A percentile compares a stretch with the other conserved stretches of the same genome.
Conservation (phyloP, 2,888 invertebrate species). For the Brachynemurus nebulosus region DNA sequence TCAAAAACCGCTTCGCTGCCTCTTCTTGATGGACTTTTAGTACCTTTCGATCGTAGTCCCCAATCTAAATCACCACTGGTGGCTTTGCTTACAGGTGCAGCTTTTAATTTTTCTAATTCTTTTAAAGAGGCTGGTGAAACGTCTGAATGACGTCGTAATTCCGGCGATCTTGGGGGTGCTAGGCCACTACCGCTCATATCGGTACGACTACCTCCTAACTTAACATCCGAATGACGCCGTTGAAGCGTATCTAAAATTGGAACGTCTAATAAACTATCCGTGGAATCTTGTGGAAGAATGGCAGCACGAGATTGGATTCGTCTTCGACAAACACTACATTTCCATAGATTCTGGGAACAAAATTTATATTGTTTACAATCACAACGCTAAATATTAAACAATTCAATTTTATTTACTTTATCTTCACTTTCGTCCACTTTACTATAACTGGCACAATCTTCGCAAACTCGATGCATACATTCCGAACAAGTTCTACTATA, state of each 20-base stretch:
- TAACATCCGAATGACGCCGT: slow-evolving; percentile 67
- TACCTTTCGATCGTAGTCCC: slow-evolving; percentile 38
- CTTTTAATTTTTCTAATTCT: slow-evolving; percentile 74
- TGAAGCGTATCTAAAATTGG: slow-evolving; percentile 66
- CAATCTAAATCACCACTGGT: slow-evolving; percentile 38
- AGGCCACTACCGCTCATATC: slow-evolving; percentile 44
- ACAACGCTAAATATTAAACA: too few species aligned
- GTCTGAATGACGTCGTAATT: slow-evolving; percentile 69
- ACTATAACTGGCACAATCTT: slow-evolving; percentile 87
- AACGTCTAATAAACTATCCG: slow-evolving; percentile 69
- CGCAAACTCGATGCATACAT: slow-evolving; percentile 82
- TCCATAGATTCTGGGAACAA: slow-evolving; percentile 56
- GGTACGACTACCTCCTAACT: slow-evolving; percentile 37
- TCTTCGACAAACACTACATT: slow-evolving; percentile 72
- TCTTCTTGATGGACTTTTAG: slow-evolving; percentile 40
- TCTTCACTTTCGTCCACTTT: slow-evolving; percentile 73
- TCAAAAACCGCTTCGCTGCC: slow-evolving; percentile 22
- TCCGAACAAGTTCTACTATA: slow-evolving; percentile 78
- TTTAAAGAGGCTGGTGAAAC: slow-evolving; percentile 78
- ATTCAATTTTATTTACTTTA: slow-evolving; percentile 37
- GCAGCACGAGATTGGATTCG: slow-evolving; percentile 66
- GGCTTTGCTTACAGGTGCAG: slow-evolving; percentile 38
- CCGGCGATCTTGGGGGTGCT: slow-evolving; percentile 74
- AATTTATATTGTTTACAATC: not conserved
- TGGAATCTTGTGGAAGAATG: slow-evolving; percentile 63